Evolutionary conservation across 2,797 vertebrate species (phyloP).

Genomic region (Muraenolepis orangiensis): DNA sequence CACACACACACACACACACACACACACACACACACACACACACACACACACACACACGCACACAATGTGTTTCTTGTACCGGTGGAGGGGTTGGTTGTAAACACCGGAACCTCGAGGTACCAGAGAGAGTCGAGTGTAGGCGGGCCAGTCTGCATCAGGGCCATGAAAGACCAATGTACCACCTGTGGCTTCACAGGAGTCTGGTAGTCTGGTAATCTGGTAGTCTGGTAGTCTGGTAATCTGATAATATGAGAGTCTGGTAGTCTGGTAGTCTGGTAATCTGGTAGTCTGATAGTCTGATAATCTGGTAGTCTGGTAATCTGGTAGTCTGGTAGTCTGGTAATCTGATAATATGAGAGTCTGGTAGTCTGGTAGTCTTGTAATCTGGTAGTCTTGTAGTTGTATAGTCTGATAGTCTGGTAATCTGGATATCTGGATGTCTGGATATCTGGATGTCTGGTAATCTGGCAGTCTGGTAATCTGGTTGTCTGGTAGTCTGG

Average conservation of each 20-base stretch:
- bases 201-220: constrained; percentile 35
- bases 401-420: no score
- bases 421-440: constrained; percentile 22
- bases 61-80: constrained; percentile 3
- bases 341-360: no score
- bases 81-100: constrained; percentile 53
- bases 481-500: constrained; percentile 42
- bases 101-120: constrained; percentile 58
- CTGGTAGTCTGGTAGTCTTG: constrained; percentile 44
- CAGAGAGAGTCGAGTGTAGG: constrained; percentile 17
- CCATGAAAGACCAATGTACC: constrained; percentile 1
- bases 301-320: constrained; percentile 41
- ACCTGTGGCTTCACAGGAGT: constrained; percentile 41
- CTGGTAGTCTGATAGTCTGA: no score
- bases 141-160: not conserved
- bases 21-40: constrained; percentile 19
- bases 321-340: constrained; percentile 41
- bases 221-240: constrained; percentile 41
- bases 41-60: constrained; percentile 15
- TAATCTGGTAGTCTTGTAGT: no score
- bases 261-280: constrained; percentile 41
- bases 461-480: constrained; percentile 40
- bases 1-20: not conserved
- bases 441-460: no score
- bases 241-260: no score